Percentiles rank a stretch among this genome's conserved stretches.
phyloP scores from a whole-genome alignment of 2,888 invertebrate genomes.

The Hirtodrosophila cameraria region DNA sequence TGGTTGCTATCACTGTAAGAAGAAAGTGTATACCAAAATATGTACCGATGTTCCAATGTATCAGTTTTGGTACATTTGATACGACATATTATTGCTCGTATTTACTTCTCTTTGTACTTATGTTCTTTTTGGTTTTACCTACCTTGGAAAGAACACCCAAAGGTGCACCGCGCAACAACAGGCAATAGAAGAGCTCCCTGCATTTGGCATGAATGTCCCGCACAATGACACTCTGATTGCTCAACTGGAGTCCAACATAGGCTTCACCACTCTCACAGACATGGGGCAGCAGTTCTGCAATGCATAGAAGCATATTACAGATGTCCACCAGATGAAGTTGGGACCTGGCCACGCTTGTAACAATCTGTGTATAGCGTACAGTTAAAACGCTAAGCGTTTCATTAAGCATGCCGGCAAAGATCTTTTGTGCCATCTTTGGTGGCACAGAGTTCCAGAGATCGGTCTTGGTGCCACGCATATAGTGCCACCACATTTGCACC shows the following conservation, averaged over 20 bases:
- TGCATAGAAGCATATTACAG: constrained; percentile 90
- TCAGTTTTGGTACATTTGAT: too few species aligned
- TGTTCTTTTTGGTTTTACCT: not conserved
- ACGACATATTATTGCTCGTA: too few species aligned
- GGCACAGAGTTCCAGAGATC: constrained; percentile 95
- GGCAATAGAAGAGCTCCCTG: constrained; percentile 90
- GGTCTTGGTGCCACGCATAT: constrained; percentile 90
- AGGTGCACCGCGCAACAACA: constrained; percentile 90
- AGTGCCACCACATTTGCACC: constrained; percentile 95
- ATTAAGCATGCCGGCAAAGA: constrained; percentile 93
- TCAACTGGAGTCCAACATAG: constrained; percentile 85
- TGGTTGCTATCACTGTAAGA: too few species aligned
- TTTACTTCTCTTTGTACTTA: too few species aligned
- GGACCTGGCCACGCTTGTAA: constrained; percentile 86
- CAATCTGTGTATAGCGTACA: constrained; percentile 91
- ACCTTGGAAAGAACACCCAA: constrained; percentile 91
- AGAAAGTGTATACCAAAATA: too few species aligned
- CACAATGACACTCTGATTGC: constrained; percentile 88
- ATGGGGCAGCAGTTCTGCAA: constrained; percentile 89
- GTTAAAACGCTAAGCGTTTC: constrained; percentile 92
- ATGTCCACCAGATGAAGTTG: constrained; percentile 89
- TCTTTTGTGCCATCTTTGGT: constrained; percentile 93
- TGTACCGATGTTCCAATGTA: too few species aligned
- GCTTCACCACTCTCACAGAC: constrained; percentile 88
- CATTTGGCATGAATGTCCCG: constrained; percentile 93